A percentile compares a stretch with the other conserved stretches of the same genome.
phyloP scores from a whole-genome alignment of 2,113 vertebrate genomes.

The Ophiodon elongatus region DNA sequence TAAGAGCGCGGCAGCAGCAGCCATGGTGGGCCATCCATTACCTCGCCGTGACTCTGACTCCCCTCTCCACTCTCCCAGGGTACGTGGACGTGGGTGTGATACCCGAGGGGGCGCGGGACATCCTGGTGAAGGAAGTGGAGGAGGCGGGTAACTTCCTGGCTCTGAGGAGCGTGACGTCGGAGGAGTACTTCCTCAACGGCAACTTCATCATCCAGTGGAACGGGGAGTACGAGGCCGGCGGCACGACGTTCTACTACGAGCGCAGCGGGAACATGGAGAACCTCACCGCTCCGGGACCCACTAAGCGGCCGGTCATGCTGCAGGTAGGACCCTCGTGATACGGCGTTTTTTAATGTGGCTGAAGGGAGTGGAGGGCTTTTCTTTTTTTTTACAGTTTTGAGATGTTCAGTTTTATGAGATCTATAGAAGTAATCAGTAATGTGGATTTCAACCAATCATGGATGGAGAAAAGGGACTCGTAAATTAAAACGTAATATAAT shows the following conservation, averaged over 20 bases:
- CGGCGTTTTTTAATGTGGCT: neutral
- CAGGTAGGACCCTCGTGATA: constrained; percentile 87
- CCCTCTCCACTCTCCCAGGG: constrained; percentile 81
- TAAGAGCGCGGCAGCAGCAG: constrained; percentile 60
- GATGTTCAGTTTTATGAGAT: neutral
- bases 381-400: neutral
- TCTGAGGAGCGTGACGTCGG: constrained; percentile 87
- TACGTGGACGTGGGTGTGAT: constrained; percentile 95
- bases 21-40: constrained; percentile 80
- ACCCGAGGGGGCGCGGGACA: constrained; percentile 94
- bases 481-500: too few species aligned
- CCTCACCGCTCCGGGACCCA: constrained; percentile 93
- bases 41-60: constrained; percentile 60
- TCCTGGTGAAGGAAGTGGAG: constrained; percentile 91
- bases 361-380: neutral
- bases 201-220: constrained; percentile 99
- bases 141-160: constrained; percentile 96
- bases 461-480: neutral
- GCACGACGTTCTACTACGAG: constrained; percentile 92
- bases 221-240: constrained; percentile 94
- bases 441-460: neutral
- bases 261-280: constrained; percentile 94
- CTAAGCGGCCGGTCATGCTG: constrained; percentile 91
- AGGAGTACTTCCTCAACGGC: constrained; percentile 95
- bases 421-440: neutral